Conservation (phyloP, 2,888 invertebrate genomes). For the Tetropium fuscum region DNA sequence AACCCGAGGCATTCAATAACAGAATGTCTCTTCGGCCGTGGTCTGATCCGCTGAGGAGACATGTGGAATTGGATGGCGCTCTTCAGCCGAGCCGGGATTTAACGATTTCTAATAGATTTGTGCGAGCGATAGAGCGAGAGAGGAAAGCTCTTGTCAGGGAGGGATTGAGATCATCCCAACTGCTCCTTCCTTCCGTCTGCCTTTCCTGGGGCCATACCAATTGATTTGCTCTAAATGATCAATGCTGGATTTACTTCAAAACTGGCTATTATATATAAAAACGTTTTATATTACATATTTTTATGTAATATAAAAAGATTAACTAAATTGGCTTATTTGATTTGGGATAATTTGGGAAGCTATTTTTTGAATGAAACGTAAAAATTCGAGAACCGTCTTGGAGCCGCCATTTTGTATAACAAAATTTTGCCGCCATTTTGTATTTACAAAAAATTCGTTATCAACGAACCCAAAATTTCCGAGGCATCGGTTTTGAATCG, state of each 20-base stretch:
- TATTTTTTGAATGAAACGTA: not conserved
- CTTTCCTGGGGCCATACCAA: slow-evolving; percentile 56
- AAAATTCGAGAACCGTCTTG: too few species aligned
- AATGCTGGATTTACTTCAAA: slow-evolving; percentile 53
- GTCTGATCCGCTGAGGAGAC: slow-evolving; percentile 59
- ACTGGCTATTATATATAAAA: slow-evolving; percentile 53
- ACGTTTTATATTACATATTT: slow-evolving; percentile 46
- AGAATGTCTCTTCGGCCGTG: slow-evolving; percentile 59
- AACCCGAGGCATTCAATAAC: slow-evolving; percentile 60
- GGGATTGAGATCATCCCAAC: slow-evolving; percentile 56
- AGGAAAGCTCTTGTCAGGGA: slow-evolving; percentile 54
- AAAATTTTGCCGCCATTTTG: too few species aligned
- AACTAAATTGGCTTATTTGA: too few species aligned
- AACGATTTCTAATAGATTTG: slow-evolving; percentile 67
- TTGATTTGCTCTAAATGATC: slow-evolving; percentile 60
- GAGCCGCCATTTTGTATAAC: too few species aligned
- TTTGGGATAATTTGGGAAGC: too few species aligned
- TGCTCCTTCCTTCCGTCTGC: slow-evolving; percentile 45
- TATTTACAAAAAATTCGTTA: too few species aligned
- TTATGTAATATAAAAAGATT: slow-evolving; percentile 6
- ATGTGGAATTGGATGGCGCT: slow-evolving; percentile 63
- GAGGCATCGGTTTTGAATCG: too few species aligned
- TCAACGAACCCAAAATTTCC: too few species aligned
- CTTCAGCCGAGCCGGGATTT: slow-evolving; percentile 61
- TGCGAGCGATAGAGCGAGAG: slow-evolving; percentile 59